A percentile compares a stretch with the other conserved stretches of the same genome.
phyloP scores from a whole-genome alignment of 2,113 vertebrate species.

The Scortum barcoo region DNA sequence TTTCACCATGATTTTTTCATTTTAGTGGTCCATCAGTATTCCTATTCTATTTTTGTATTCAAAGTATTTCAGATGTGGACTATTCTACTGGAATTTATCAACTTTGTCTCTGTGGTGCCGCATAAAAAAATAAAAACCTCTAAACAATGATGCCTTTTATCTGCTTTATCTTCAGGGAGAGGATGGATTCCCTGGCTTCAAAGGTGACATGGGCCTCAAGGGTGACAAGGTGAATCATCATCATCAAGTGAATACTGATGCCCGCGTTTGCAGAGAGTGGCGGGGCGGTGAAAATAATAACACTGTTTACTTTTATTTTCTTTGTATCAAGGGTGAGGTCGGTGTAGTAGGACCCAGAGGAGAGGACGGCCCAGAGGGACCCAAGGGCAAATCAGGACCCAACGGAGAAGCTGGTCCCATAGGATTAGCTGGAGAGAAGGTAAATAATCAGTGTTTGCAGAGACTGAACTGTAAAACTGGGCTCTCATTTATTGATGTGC shows the following conservation, averaged over 20 bases:
- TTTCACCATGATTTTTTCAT: constrained; percentile 13
- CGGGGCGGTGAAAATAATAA: background rate
- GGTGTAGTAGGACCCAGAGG: constrained; percentile 91
- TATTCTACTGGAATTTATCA: background rate
- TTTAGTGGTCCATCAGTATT: background rate
- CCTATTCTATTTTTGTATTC: background rate
- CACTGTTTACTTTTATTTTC: constrained; percentile 1
- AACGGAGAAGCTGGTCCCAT: constrained; percentile 89
- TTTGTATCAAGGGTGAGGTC: constrained; percentile 88
- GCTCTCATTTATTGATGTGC: background rate
- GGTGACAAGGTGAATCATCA: constrained; percentile 91
- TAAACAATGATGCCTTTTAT: constrained; percentile 5
- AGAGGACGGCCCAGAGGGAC: constrained; percentile 97
- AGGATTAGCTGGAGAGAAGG: constrained; percentile 96
- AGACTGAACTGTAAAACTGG: background rate
- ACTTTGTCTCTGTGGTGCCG: background rate
- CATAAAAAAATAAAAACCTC: background rate
- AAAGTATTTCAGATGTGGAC: constrained; percentile 1
- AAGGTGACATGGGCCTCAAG: constrained; percentile 98
- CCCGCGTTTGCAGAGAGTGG: background rate
- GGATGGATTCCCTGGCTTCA: constrained; percentile 98
- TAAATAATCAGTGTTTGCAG: constrained; percentile 48
- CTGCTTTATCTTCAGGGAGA: constrained; percentile 88
- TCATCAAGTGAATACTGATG: background rate
- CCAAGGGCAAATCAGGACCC: constrained; percentile 95